Evolutionary conservation across 2,113 vertebrate species (phyloP).

Genomic region (Arvicanthis niloticus): DNA sequence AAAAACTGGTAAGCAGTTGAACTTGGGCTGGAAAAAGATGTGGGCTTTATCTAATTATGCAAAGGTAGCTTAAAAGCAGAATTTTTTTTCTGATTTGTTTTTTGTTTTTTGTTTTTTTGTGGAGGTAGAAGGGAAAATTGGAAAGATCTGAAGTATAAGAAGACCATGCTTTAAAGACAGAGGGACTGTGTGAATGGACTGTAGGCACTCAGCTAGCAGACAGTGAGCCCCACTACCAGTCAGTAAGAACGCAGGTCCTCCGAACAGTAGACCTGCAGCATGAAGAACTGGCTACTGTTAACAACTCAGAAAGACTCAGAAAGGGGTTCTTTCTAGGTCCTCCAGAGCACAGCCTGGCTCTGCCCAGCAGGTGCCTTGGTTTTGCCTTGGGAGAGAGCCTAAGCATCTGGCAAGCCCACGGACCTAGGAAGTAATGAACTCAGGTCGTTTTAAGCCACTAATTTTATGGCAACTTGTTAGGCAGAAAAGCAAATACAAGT

Average conservation of each 20-base stretch:
- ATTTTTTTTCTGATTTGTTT: background rate
- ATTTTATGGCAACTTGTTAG: constrained; percentile 10
- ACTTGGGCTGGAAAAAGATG: background rate
- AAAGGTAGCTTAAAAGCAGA: background rate
- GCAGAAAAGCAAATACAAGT: background rate
- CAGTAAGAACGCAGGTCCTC: background rate
- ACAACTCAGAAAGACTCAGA: background rate
- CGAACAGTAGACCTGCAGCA: background rate
- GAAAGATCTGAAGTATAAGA: background rate
- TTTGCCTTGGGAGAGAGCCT: background rate
- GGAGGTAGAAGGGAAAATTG: background rate
- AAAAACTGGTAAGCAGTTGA: background rate
- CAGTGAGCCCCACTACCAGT: background rate
- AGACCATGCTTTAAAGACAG: background rate
- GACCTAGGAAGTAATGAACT: background rate
- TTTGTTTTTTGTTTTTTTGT: background rate
- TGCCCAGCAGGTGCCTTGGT: background rate
- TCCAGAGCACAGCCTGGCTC: background rate
- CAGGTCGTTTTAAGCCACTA: background rate
- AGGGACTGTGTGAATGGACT: background rate
- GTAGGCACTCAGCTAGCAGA: background rate
- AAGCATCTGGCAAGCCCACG: background rate
- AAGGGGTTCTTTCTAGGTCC: background rate
- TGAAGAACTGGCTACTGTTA: background rate
- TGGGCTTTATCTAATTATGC: background rate